phyloP scores from a whole-genome alignment of 2,797 vertebrate species.

The Muscicapa striata region DNA sequence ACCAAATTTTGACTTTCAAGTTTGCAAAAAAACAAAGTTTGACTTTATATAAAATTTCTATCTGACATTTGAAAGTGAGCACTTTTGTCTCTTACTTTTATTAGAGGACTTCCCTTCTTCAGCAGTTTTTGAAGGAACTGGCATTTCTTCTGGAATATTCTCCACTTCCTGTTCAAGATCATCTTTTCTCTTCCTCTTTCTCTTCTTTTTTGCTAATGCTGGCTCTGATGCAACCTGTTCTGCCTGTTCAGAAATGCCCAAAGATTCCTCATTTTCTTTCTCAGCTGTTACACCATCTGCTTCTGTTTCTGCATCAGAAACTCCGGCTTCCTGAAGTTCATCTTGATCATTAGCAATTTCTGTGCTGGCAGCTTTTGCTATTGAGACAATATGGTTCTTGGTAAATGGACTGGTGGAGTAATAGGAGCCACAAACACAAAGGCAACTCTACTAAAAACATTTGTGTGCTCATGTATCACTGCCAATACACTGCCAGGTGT shows the following conservation, averaged over 20 bases:
- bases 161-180: slow-evolving; percentile 46
- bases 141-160: slow-evolving; percentile 28
- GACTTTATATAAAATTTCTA: not conserved
- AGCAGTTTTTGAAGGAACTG: not conserved
- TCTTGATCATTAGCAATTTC: slow-evolving; percentile 57
- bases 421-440: not conserved
- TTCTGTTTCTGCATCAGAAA: slow-evolving; percentile 77
- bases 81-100: slow-evolving; percentile 70
- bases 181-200: slow-evolving; percentile 73
- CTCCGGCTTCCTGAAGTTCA: slow-evolving; percentile 59
- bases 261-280: slow-evolving; percentile 85
- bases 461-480: not conserved
- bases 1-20: not conserved
- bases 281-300: slow-evolving; percentile 73
- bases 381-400: slow-evolving; percentile 18
- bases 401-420: not conserved
- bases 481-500: not conserved
- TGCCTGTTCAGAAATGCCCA: slow-evolving; percentile 41
- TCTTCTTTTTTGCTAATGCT: slow-evolving; percentile 73
- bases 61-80: not conserved
- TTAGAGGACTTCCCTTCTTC: slow-evolving; percentile 34
- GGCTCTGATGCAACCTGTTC: slow-evolving; percentile 56
- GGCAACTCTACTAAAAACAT: not conserved
- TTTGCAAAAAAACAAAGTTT: too few species aligned
- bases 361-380: slow-evolving; percentile 61